These are phyloP conservation scores for Danionella cerebrum DNA, from an alignment of 2,113 vertebrate genomes.

Conservation along the genomic window DNA sequence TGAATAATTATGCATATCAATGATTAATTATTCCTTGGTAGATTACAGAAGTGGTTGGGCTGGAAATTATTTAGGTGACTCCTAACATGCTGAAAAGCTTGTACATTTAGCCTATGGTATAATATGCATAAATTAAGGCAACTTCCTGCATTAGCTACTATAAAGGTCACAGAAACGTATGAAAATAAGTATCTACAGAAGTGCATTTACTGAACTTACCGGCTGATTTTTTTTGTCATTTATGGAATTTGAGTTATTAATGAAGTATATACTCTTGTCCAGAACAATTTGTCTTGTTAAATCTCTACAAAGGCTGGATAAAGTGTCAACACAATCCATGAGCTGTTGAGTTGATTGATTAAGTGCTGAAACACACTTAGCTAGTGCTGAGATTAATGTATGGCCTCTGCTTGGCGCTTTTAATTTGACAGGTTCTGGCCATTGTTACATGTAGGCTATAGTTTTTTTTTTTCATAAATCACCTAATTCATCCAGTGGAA, in stretches of 20 bases:
- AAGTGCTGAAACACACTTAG: neutral
- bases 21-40: too few species aligned
- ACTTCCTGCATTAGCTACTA: too few species aligned
- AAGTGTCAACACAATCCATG: neutral
- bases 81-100: too few species aligned
- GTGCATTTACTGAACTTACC: neutral
- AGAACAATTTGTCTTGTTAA: neutral
- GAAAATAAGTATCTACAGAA: slow-evolving; percentile 17
- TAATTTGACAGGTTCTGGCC: neutral
- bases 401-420: neutral
- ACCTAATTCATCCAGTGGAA: neutral
- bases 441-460: too few species aligned
- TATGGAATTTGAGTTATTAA: neutral
- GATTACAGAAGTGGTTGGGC: too few species aligned
- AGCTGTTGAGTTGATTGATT: neutral
- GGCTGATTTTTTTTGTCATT: neutral
- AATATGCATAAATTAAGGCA: too few species aligned
- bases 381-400: neutral
- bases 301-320: neutral
- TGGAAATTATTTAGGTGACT: too few species aligned
- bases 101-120: too few species aligned
- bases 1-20: too few species aligned
- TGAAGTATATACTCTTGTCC: neutral
- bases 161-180: too few species aligned
- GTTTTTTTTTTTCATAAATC: too few species aligned